phyloP scores from a whole-genome alignment of 2,888 invertebrate species.

The Escarpia spicata region DNA sequence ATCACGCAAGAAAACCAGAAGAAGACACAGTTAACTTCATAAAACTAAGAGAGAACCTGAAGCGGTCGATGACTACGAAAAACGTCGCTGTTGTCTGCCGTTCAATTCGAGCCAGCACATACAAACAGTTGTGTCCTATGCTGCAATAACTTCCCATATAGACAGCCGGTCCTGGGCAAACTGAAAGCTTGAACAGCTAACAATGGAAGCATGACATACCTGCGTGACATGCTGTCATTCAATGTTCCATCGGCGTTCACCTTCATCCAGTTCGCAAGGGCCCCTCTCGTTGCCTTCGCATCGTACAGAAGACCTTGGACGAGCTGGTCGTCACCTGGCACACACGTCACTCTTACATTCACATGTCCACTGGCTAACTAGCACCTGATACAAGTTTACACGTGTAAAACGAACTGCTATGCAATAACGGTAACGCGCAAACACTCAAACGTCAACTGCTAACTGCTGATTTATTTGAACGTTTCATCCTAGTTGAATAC shows the following conservation, averaged over 20 bases:
- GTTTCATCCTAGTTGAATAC: not conserved
- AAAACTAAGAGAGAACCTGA: not conserved
- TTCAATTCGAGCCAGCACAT: not conserved
- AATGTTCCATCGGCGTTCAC: slow-evolving; percentile 39
- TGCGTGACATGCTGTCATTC: slow-evolving; percentile 35
- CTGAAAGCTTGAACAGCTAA: not conserved
- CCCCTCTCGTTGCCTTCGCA: slow-evolving; percentile 54
- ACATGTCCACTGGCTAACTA: not conserved
- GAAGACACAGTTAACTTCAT: too few relatives aligned
- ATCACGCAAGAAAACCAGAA: too few relatives aligned
- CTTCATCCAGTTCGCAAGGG: slow-evolving; percentile 53
- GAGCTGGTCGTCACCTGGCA: slow-evolving; percentile 50
- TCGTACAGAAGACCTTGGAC: slow-evolving; percentile 59
- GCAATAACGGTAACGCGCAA: too few relatives aligned
- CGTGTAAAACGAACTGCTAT: not conserved
- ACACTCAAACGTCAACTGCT: too few relatives aligned
- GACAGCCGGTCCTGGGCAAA: too few relatives aligned
- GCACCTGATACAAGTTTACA: not conserved
- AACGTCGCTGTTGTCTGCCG: not conserved
- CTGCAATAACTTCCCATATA: not conserved
- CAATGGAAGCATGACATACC: slow-evolving; percentile 27
- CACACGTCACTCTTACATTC: not conserved
- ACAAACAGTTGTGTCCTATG: not conserved
- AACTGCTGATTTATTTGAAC: not conserved
- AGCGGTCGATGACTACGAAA: not conserved